Conservation (phyloP, 2,888 invertebrate genomes). For the Synergus laeviventris region DNA sequence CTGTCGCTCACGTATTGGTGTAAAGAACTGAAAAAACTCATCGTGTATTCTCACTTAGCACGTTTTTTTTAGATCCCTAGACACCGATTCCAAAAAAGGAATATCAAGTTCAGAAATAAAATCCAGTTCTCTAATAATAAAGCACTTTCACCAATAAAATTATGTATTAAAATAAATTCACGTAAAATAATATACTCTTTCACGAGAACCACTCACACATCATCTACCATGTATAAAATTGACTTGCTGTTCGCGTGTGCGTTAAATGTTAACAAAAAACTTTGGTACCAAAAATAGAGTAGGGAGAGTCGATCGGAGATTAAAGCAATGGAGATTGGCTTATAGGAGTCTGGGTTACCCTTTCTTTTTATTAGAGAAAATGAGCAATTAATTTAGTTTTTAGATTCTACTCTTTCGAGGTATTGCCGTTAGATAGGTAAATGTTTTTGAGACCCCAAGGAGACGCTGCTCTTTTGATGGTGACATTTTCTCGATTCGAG, state of each 20-base stretch:
- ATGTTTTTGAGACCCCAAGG: slow-evolving; percentile 46
- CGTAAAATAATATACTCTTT: too few relatives aligned
- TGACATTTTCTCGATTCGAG: slow-evolving; percentile 50
- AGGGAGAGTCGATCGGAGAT: background rate
- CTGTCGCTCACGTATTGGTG: slow-evolving; percentile 92
- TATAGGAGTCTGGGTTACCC: background rate
- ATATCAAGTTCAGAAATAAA: background rate
- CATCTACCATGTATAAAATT: background rate
- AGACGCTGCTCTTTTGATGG: slow-evolving; percentile 46
- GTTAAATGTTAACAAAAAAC: too few relatives aligned
- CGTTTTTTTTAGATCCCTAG: slow-evolving; percentile 2
- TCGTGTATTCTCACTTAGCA: slow-evolving; percentile 65
- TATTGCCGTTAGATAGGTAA: slow-evolving; percentile 34
- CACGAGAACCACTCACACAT: background rate
- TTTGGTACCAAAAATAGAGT: background rate
- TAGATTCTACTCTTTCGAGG: background rate
- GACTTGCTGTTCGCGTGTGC: background rate
- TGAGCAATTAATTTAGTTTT: background rate
- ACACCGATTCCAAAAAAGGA: background rate
- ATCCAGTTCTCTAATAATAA: background rate
- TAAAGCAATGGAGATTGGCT: background rate
- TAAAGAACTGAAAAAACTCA: slow-evolving; percentile 92
- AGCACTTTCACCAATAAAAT: too few relatives aligned
- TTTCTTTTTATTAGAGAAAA: slow-evolving; percentile 23
- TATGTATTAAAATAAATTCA: too few relatives aligned